Base-by-base conservation (phyloP, 2,888 invertebrate species). In the Cantharis rustica region DNA sequence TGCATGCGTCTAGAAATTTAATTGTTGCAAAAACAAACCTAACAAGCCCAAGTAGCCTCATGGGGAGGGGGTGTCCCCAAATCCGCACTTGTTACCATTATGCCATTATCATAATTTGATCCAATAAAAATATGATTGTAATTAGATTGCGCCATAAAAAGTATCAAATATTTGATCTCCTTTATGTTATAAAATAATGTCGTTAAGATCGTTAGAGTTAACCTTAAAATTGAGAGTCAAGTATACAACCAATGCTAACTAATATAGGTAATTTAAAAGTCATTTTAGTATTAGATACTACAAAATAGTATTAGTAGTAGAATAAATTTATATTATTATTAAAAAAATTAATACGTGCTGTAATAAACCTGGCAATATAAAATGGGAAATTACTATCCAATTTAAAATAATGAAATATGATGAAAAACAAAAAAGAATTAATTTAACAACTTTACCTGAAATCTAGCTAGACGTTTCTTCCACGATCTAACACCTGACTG, bases 401-500 rank as follows among this genome's bases (percentile, higher is more conserved):
- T 47, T 47, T 47, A n/a, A 47, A 47, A 47, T 47, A 47, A 47
- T 47, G 2, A 47, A 47, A 47, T n/a, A n/a, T 7, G 47, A 47
- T 47, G 2, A 47, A 47, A 47, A n/a, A n/a, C 7, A 47, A n/a
- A n/a, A n/a, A n/a, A 47, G 4, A 47, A 47, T n/a, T 4, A 20
- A 66, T 66, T 3, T 20, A 16, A 11, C 3, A 66, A 20, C 5
- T n/a, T 20, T 89, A 99, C 99, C 91, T 96, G 93, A 87, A 98
- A 95, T 85, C 97, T 92, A 2, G 95, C 96, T 27, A 97, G 88
- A 61, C 98, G 92, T 86, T 98, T 97, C 87, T 97, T 98, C 97
- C 98, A 98, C 0, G 98, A 98, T 68, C 98, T 91, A 7, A 97
- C 88, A 66, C 98, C 98, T 20, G 98, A 97, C 84, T 96, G 93